These are phyloP conservation scores for Orchestes rusci DNA, from an alignment of 2,888 invertebrate genomes.

Conservation along the genomic window DNA sequence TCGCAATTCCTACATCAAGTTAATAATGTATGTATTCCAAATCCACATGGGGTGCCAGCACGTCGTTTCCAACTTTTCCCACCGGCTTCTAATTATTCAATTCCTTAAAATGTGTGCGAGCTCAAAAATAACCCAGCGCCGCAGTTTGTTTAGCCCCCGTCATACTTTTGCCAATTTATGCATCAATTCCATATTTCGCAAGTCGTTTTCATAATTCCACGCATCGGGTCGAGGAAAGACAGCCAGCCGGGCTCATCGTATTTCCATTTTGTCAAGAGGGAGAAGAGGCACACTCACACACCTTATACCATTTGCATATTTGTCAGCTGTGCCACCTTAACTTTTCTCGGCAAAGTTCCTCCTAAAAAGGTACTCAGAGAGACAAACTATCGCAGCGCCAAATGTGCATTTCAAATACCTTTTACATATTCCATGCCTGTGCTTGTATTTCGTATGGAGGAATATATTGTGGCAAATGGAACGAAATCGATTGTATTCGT, in stretches of 20 bases:
- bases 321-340: constrained; percentile 49
- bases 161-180: constrained; percentile 39
- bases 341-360: constrained; percentile 44
- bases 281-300: constrained; percentile 23
- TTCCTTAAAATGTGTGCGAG: constrained; percentile 19
- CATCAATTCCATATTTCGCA: constrained; percentile 47
- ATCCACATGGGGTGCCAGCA: too few species aligned
- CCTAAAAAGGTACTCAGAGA: constrained; percentile 42
- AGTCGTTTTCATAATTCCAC: constrained; percentile 47
- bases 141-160: constrained; percentile 15
- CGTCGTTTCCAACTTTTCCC: constrained; percentile 2
- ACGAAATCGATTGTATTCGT: too few species aligned
- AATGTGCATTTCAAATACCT: constrained; percentile 43
- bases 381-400: constrained; percentile 43
- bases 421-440: constrained; percentile 39
- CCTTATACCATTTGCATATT: constrained; percentile 46
- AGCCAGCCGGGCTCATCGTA: constrained; percentile 32
- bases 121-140: constrained; percentile 20
- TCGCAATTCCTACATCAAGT: too few species aligned
- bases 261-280: constrained; percentile 29
- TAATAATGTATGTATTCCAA: too few species aligned
- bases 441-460: constrained; percentile 35
- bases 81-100: constrained; percentile 19
- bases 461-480: constrained; percentile 36
- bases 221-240: constrained; percentile 43